These are phyloP conservation scores for Brachionus angularis DNA, from an alignment of 1,140 invertebrate species.

Conservation along the genomic window DNA sequence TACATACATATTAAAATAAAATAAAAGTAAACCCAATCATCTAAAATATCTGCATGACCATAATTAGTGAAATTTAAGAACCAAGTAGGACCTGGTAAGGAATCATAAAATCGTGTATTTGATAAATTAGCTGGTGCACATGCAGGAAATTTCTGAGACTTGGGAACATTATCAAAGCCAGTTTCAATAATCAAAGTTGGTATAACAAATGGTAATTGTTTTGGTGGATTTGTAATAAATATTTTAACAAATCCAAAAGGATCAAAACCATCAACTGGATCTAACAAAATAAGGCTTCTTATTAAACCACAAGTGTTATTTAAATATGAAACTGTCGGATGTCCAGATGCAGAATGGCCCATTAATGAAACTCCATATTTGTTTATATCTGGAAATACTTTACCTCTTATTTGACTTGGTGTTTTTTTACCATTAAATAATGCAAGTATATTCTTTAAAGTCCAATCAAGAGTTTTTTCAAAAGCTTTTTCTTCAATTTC, in stretches of 20 bases:
- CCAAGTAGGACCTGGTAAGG: slow-evolving; percentile 12
- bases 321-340: slow-evolving; percentile 11
- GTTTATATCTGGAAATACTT: slow-evolving; percentile 9
- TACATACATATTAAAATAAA: background rate
- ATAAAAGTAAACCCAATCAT: slow-evolving; percentile 3
- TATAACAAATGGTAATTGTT: slow-evolving; percentile 10
- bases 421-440: slow-evolving; percentile 18
- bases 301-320: slow-evolving; percentile 32
- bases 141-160: background rate
- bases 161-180: slow-evolving; percentile 11
- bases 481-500: background rate
- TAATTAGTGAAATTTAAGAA: slow-evolving; percentile 35
- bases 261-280: slow-evolving; percentile 43
- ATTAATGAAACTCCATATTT: background rate
- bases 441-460: background rate
- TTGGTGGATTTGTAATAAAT: slow-evolving; percentile 40
- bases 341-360: slow-evolving; percentile 27
- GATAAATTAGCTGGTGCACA: slow-evolving; percentile 33
- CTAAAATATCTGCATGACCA: slow-evolving; percentile 40
- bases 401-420: slow-evolving; percentile 2
- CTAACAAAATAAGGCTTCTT: slow-evolving; percentile 15
- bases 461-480: slow-evolving; percentile 5
- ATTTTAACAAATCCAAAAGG: slow-evolving; percentile 38
- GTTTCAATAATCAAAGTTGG: slow-evolving; percentile 25
- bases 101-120: slow-evolving; percentile 25